Evolutionary conservation across 2,888 invertebrate genomes (phyloP).

Genomic region (Meloe dianella): DNA sequence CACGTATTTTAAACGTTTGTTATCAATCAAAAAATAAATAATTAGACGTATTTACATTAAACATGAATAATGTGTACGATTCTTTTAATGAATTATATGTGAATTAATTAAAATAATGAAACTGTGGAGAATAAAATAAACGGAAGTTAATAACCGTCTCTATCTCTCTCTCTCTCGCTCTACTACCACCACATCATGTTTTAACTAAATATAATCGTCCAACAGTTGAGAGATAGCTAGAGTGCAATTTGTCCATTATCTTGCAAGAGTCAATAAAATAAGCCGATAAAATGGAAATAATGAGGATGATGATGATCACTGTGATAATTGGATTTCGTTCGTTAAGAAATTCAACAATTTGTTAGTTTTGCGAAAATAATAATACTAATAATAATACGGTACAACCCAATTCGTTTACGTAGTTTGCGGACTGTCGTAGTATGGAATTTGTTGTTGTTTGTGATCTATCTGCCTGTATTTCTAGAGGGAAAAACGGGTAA

Average conservation of each 20-base stretch:
- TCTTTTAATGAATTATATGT: neutral
- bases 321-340: neutral
- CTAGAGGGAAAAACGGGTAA: no score
- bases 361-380: neutral
- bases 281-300: neutral
- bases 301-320: neutral
- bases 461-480: no score
- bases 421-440: no score
- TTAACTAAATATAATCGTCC: neutral
- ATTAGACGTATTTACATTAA: neutral
- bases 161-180: neutral
- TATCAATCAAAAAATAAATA: neutral
- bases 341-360: neutral
- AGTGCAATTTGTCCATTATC: conserved; percentile 5
- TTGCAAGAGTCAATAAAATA: neutral
- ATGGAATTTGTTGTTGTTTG: no score
- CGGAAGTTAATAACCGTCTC: neutral
- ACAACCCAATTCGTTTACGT: no score
- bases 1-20: neutral
- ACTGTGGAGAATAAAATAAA: neutral
- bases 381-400: no score
- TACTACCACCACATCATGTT: neutral
- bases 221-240: neutral
- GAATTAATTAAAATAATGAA: conserved; percentile 1
- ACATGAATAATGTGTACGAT: neutral